phyloP scores from a whole-genome alignment of 2,113 vertebrate genomes.

The Caretta caretta region DNA sequence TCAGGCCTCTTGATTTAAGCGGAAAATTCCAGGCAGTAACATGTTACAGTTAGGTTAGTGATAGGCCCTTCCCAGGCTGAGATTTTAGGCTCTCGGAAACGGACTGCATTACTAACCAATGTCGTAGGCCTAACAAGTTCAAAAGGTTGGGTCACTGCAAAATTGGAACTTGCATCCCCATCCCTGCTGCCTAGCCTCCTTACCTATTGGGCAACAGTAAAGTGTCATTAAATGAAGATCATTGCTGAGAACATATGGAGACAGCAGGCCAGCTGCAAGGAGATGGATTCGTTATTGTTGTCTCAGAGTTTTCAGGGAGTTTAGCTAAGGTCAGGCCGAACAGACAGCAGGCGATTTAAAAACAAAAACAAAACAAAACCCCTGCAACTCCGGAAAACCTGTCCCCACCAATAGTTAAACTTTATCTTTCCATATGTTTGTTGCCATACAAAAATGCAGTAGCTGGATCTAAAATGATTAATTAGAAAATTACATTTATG shows the following conservation, averaged over 20 bases:
- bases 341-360: accelerated
- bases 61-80: not conserved
- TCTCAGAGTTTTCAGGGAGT: not conserved
- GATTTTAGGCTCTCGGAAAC: not conserved
- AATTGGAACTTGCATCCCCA: not conserved
- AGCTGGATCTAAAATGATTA: slow-evolving; percentile 73
- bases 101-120: not conserved
- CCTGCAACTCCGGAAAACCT: accelerated
- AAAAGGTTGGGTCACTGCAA: not conserved
- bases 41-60: not conserved
- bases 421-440: not conserved
- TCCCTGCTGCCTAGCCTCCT: not conserved
- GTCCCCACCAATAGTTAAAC: accelerated
- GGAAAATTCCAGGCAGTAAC: not conserved
- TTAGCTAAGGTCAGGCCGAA: accelerated
- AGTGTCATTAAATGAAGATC: not conserved
- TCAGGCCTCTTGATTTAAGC: not conserved
- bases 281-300: no score
- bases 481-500: slow-evolving; percentile 85
- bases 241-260: not conserved
- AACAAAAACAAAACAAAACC: accelerated
- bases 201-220: not conserved
- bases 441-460: not conserved
- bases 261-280: not conserved
- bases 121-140: not conserved